A percentile compares a stretch with the other conserved stretches of the same genome.
Evolutionary conservation across 2,797 vertebrate genomes (phyloP).

Genomic region (Phaenicophaeus curvirostris): DNA sequence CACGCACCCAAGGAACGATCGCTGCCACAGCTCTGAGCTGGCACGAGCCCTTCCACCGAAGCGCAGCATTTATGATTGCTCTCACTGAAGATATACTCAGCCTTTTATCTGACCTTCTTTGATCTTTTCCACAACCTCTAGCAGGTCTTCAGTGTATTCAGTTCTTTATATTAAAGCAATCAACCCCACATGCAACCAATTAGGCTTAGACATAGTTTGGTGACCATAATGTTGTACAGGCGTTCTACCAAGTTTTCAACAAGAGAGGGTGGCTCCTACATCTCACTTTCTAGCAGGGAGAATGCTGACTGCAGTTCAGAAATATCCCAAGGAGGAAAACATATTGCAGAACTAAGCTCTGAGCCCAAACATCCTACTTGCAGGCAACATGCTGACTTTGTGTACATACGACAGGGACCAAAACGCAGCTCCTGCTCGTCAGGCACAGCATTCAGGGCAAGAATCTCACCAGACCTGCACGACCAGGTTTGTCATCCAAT

Average conservation of each 20-base stretch:
- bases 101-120: slow-evolving; percentile 46
- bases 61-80: neutral
- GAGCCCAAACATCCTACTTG: neutral
- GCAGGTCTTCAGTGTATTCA: slow-evolving; percentile 38
- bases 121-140: slow-evolving; percentile 35
- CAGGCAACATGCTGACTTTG: slow-evolving; percentile 19
- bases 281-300: slow-evolving; percentile 56
- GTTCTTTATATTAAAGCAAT: slow-evolving; percentile 52
- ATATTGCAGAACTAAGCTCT: slow-evolving; percentile 11
- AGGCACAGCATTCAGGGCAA: neutral
- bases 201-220: slow-evolving; percentile 26
- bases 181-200: slow-evolving; percentile 50
- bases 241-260: slow-evolving; percentile 45
- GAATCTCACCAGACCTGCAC: slow-evolving; percentile 59
- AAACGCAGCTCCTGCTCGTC: neutral
- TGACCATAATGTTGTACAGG: slow-evolving; percentile 44
- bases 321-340: slow-evolving; percentile 37
- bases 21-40: neutral
- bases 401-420: neutral
- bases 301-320: slow-evolving; percentile 31
- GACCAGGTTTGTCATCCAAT: slow-evolving; percentile 38
- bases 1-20: neutral
- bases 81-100: neutral
- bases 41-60: neutral
- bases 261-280: slow-evolving; percentile 35